Conservation (phyloP, 1,140 invertebrate species). For the Panagrolaimus sp. region DNA sequence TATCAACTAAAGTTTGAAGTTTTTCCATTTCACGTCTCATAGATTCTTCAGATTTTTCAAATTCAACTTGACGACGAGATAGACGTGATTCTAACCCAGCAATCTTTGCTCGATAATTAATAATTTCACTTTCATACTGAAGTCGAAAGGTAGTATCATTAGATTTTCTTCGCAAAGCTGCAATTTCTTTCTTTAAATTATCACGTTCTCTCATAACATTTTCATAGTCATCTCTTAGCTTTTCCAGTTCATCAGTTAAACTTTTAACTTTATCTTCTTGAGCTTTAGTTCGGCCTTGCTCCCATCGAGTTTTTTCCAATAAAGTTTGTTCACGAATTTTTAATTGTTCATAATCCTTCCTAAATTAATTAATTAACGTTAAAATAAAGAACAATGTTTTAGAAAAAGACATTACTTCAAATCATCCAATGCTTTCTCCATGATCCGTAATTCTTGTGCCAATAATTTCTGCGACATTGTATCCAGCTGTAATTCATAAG, state of each 20-base stretch:
- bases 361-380: background rate
- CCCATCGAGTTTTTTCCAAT: background rate
- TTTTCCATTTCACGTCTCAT: background rate
- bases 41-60: background rate
- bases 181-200: background rate
- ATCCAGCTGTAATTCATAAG: background rate
- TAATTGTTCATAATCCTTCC: background rate
- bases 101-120: background rate
- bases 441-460: slow-evolving; percentile 4
- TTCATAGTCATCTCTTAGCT: background rate
- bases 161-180: background rate
- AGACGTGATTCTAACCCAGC: background rate
- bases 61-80: background rate
- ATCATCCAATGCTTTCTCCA: background rate
- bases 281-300: background rate
- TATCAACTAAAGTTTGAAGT: background rate
- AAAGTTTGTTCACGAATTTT: slow-evolving; percentile 4
- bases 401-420: background rate
- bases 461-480: slow-evolving; percentile 5
- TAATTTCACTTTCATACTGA: background rate
- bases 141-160: background rate
- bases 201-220: background rate
- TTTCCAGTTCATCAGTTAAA: background rate
- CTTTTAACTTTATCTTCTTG: background rate
- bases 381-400: background rate